Percentiles rank a stretch among this genome's conserved stretches.
phyloP scores from a whole-genome alignment of 92 coral and sea anemone species.

The Parazoanthus atlanticus region DNA sequence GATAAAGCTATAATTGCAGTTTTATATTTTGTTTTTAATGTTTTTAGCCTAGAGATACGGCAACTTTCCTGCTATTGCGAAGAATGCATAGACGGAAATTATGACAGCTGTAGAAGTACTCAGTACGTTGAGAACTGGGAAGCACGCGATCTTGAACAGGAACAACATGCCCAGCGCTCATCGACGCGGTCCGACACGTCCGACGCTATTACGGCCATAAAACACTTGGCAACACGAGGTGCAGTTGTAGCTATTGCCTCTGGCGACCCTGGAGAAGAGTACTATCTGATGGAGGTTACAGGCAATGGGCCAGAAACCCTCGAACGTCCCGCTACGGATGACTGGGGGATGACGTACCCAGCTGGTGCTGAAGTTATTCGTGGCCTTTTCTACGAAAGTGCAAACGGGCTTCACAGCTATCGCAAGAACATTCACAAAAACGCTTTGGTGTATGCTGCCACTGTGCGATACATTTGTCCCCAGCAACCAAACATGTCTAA shows the following conservation, averaged over 20 bases:
- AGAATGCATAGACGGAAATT: slow-evolving; percentile 1
- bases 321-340: background rate
- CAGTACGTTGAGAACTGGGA: background rate
- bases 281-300: background rate
- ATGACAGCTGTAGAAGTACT: background rate
- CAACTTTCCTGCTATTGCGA: slow-evolving; percentile 1
- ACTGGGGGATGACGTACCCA: slow-evolving; percentile 24
- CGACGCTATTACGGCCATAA: background rate
- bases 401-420: too few relatives aligned
- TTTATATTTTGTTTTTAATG: background rate
- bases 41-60: slow-evolving; percentile 1
- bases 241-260: slow-evolving; percentile 10
- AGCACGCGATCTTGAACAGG: background rate
- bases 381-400: too few relatives aligned
- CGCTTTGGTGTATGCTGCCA: too few relatives aligned
- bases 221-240: background rate
- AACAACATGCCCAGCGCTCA: background rate
- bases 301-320: slow-evolving; percentile 4
- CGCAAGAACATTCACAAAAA: too few relatives aligned
- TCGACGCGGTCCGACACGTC: background rate
- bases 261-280: slow-evolving; percentile 9
- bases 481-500: too few relatives aligned
- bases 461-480: too few relatives aligned
- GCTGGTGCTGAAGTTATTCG: too few relatives aligned
- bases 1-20: too few relatives aligned